Percentiles rank a stretch among this genome's conserved stretches.
Evolutionary conservation across 2,888 invertebrate genomes (phyloP).

Genomic region (Watsonalla cultraria): DNA sequence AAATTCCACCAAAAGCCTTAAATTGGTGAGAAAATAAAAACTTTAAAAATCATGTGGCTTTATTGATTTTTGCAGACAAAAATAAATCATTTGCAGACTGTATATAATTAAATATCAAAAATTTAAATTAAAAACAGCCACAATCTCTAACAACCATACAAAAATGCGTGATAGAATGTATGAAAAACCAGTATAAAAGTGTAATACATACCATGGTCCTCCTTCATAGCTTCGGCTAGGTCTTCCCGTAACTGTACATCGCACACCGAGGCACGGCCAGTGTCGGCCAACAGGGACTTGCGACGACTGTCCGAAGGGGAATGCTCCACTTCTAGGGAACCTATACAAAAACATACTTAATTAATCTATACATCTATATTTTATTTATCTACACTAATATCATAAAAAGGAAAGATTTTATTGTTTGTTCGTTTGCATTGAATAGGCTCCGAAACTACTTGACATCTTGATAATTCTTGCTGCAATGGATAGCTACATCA

Average conservation of each 20-base stretch:
- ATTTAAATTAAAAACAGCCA: not conserved
- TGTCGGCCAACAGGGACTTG: constrained; percentile 65
- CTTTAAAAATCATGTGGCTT: no score
- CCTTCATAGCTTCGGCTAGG: constrained; percentile 96
- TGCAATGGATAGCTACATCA: no score
- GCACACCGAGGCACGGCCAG: constrained; percentile 73
- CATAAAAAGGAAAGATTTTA: no score
- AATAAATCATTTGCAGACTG: no score
- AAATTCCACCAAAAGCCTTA: no score
- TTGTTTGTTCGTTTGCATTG: no score
- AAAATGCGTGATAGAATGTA: not conserved
- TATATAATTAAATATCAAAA: not conserved
- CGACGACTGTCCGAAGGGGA: constrained; percentile 91
- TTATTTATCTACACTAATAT: no score
- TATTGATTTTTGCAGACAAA: no score
- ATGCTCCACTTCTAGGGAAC: constrained; percentile 88
- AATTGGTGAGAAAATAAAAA: no score
- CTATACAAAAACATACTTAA: constrained; percentile 50
- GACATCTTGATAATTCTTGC: no score
- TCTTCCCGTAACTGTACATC: constrained; percentile 92
- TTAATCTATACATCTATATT: not conserved
- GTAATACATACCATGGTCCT: constrained; percentile 72
- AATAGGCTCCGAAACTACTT: no score
- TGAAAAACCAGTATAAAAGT: not conserved
- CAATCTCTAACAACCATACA: not conserved